Evolutionary conservation across 2,888 invertebrate genomes (phyloP).

Genomic region (Mesorhabditis spiculigera): DNA sequence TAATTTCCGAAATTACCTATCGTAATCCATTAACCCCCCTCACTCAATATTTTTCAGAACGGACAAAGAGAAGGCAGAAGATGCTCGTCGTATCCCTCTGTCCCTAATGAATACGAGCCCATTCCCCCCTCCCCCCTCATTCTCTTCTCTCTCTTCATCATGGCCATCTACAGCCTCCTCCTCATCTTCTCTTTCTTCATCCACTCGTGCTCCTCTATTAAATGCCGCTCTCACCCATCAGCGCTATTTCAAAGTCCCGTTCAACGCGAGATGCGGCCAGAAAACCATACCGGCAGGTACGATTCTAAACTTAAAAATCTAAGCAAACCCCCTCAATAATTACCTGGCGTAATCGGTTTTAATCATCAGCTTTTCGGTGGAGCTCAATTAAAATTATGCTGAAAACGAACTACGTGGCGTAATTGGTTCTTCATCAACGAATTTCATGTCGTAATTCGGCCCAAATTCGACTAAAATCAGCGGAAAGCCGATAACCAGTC

Average conservation of each 20-base stretch:
- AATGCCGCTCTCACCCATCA: slow-evolving; percentile 30
- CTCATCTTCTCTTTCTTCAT: slow-evolving; percentile 10
- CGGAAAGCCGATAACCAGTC: too few species aligned
- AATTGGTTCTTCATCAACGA: too few species aligned
- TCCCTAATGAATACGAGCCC: not conserved
- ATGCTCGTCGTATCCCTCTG: not conserved
- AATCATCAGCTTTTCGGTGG: too few species aligned
- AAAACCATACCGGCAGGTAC: too few species aligned
- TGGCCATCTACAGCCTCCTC: slow-evolving; percentile 9
- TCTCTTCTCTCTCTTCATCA: not conserved
- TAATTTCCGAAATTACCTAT: too few species aligned
- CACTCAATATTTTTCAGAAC: not conserved
- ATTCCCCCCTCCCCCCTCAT: not conserved
- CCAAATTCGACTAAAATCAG: too few species aligned
- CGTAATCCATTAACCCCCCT: too few species aligned
- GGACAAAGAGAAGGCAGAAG: not conserved
- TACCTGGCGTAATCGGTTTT: not conserved
- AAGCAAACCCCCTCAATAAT: slow-evolving; percentile 65
- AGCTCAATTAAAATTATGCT: too few species aligned
- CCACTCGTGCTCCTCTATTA: slow-evolving; percentile 20
- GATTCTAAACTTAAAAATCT: too few species aligned
- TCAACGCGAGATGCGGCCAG: slow-evolving; percentile 10
- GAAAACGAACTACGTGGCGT: too few species aligned
- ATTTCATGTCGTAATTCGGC: too few species aligned
- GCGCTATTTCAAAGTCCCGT: slow-evolving; percentile 41